Conservation (phyloP, 2,113 vertebrate species). For the Paradoxurus hermaphroditus region DNA sequence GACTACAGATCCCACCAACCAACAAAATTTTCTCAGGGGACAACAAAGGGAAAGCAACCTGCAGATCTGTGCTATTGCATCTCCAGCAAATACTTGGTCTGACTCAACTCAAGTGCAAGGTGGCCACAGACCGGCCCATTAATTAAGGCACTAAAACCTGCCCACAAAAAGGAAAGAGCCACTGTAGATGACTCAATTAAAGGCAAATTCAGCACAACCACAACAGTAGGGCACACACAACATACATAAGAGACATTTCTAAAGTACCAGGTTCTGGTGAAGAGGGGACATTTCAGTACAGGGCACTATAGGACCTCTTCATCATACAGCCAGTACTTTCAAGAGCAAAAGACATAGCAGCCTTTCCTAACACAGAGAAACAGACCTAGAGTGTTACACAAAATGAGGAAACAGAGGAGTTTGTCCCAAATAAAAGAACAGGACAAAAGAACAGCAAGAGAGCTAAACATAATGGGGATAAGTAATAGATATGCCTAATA, state of each 20-base stretch:
- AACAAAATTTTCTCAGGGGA: not conserved
- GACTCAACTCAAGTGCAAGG: not conserved
- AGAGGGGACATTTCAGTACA: not conserved
- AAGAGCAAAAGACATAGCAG: not conserved
- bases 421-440: not conserved
- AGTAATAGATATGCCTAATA: not conserved
- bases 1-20: not conserved
- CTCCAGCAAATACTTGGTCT: not conserved
- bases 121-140: not conserved
- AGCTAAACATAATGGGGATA: not conserved
- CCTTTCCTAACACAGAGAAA: not conserved
- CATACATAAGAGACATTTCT: not conserved
- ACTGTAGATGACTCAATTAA: not conserved
- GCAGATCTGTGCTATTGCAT: not conserved
- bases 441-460: not conserved
- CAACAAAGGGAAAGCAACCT: not conserved
- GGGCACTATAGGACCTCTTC: not conserved
- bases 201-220: not conserved
- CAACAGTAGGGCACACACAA: not conserved
- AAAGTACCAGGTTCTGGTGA: not conserved
- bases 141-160: not conserved
- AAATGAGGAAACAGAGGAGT: not conserved
- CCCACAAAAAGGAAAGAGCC: not conserved
- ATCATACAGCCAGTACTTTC: not conserved
- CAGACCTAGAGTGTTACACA: not conserved